Evolutionary conservation across 2,113 vertebrate genomes (phyloP), one percentile per base, ranked within the genome.

Genomic region (Calyptomena viridis): DNA sequence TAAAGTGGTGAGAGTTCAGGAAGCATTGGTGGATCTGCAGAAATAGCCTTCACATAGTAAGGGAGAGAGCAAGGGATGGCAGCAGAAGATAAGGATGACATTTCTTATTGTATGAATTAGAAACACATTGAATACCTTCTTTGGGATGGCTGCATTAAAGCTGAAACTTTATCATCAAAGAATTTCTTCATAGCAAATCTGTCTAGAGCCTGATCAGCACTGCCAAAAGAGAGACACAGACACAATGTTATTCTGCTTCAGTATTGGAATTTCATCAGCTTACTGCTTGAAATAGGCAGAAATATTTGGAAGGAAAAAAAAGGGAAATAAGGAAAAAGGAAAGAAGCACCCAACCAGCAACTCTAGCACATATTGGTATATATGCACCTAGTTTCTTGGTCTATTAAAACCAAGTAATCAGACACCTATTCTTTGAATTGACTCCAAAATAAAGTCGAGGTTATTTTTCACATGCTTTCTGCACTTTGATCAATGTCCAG

Each of bases 151-250:
- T 99, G 99, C 99, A 99, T 99, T 97, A 99, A 95, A 59, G 98
- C 97, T 40, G 99, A 99, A 92, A 99, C 98, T 97, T 99, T 99
- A 97, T 99, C 99, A 92, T 99, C 99, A 33, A 99, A 99, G 97
- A 99, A 99, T 95, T 99, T 99, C 98, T 99, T 99, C 99, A 99
- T 99, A 40, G 99, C 99, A 71, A 99, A 99, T 91, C 99, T 99
- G 96, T 99, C 99, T 58, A 99, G 97, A 56, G 99, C 99, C 97
- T 99, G 99, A 97, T 99, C 99, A 78, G 99, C 99, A 87, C 99
- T 99, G 97, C 81, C 67, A 96, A 87, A 94, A 76, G 39, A 95
- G 31, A 94, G 28, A 92, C 20, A 90, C 3, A 73, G 18, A 94
- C 37, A 89, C 7, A n/a, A 75, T 15, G 5, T 93, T 87, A 93